phyloP scores from a whole-genome alignment of 2,113 vertebrate genomes.

The Gnathonemus longibarbis region DNA sequence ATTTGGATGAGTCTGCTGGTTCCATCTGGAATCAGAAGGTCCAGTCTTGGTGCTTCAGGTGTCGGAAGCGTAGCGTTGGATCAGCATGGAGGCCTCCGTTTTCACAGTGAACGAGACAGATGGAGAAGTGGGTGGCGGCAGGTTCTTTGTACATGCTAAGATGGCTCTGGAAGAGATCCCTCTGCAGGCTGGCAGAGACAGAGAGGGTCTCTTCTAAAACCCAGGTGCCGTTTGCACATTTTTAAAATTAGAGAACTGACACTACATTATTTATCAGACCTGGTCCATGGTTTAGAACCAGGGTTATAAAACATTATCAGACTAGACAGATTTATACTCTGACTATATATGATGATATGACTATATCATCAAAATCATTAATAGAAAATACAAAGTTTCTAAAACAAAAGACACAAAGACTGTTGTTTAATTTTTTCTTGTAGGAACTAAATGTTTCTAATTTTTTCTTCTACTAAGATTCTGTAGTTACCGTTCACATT shows the following conservation, averaged over 20 bases:
- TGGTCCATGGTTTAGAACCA: background rate
- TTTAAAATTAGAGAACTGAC: background rate
- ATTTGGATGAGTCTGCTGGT: background rate
- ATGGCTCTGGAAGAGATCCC: background rate
- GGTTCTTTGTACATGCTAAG: background rate
- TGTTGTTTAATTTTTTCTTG: background rate
- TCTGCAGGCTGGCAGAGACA: background rate
- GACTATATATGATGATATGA: background rate
- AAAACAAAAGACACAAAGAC: background rate
- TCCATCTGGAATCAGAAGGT: background rate
- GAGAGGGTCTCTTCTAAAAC: background rate
- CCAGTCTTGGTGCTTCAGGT: background rate
- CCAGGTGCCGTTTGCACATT: background rate
- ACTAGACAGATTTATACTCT: background rate
- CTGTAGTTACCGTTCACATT: background rate
- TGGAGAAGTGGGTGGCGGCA: slow-evolving; percentile 8
- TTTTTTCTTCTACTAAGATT: background rate
- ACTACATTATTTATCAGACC: slow-evolving; percentile 10
- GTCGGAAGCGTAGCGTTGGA: background rate
- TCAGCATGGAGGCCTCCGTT: background rate
- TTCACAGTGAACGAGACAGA: background rate
- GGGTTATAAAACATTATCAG: background rate
- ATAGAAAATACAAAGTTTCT: background rate
- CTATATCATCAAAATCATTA: background rate
- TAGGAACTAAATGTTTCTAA: background rate